A percentile compares a stretch with the other conserved stretches of the same genome.
phyloP scores from a whole-genome alignment of 2,113 vertebrate genomes.

The Mus spicilegus region DNA sequence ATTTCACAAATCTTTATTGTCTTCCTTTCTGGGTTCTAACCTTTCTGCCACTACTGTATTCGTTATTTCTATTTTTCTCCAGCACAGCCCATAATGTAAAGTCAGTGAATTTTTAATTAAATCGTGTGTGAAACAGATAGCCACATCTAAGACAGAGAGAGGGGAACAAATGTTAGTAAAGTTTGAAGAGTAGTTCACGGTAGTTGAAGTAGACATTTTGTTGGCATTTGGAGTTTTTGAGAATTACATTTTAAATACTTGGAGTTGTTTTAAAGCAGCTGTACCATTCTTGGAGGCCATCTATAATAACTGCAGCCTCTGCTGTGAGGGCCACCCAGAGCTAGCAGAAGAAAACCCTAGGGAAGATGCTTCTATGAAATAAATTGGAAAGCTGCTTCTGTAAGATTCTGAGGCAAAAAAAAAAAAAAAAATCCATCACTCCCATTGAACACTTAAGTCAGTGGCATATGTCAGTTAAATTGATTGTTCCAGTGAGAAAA shows the following conservation, averaged over 20 bases:
- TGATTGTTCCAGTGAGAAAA: conserved; percentile 41
- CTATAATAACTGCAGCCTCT: conserved; percentile 33
- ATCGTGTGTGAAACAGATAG: conserved; percentile 52
- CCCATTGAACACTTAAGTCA: conserved; percentile 26
- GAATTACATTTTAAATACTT: conserved; percentile 71
- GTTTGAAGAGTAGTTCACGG: neutral
- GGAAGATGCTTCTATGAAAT: conserved; percentile 29
- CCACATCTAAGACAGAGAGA: neutral
- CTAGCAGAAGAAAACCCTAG: neutral
- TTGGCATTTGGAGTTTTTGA: conserved; percentile 55
- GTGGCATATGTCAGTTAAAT: conserved; percentile 5
- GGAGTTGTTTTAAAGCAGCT: conserved; percentile 72
- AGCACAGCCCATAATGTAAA: conserved; percentile 67
- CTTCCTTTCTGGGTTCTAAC: neutral
- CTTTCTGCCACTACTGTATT: neutral
- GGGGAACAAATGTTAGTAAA: neutral
- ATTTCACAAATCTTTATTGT: conserved; percentile 11
- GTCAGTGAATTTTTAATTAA: conserved; percentile 73
- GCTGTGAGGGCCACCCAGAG: neutral
- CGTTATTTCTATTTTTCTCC: conserved; percentile 29
- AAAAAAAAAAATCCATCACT: conserved; percentile 42
- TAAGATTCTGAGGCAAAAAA: conserved; percentile 32
- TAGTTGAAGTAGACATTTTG: conserved; percentile 57
- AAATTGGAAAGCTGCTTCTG: conserved; percentile 18
- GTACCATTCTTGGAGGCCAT: conserved; percentile 28